Conservation (phyloP, 2,113 vertebrate genomes). For the Mormyrus lacerda region DNA sequence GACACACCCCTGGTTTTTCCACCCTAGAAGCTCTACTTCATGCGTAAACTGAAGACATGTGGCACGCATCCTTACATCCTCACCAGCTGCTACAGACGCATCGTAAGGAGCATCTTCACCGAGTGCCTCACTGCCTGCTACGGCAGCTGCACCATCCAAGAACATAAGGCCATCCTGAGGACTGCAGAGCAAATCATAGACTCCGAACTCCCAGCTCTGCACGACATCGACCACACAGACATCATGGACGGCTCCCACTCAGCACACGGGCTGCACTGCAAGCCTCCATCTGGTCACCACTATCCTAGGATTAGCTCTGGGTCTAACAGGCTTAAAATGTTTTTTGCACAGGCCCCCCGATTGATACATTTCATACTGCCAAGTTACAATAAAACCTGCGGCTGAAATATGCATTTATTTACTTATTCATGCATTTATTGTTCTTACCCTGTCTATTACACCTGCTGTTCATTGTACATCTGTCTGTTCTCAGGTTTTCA, state of each 20-base stretch:
- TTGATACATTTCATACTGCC: background rate
- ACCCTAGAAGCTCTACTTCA: background rate
- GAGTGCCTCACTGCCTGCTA: background rate
- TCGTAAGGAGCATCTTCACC: background rate
- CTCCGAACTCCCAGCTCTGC: background rate
- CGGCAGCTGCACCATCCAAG: background rate
- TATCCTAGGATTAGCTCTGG: background rate
- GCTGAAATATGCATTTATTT: background rate
- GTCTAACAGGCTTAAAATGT: background rate
- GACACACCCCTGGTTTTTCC: too few relatives aligned
- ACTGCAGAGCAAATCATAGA: background rate
- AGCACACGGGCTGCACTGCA: background rate
- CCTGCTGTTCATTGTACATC: background rate
- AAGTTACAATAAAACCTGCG: background rate
- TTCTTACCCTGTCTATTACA: background rate
- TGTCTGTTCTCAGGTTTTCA: background rate
- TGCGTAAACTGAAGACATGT: background rate
- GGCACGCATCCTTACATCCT: background rate
- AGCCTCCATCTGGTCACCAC: background rate
- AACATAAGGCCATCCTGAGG: background rate
- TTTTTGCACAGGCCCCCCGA: background rate
- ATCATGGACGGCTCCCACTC: background rate
- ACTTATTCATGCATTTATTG: background rate
- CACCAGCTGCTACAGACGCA: background rate
- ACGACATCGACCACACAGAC: background rate